Evolutionary conservation across 1,140 invertebrate genomes (phyloP), one percentile per base, ranked within the genome.

Genomic region (Aphaenogaster floridana): DNA sequence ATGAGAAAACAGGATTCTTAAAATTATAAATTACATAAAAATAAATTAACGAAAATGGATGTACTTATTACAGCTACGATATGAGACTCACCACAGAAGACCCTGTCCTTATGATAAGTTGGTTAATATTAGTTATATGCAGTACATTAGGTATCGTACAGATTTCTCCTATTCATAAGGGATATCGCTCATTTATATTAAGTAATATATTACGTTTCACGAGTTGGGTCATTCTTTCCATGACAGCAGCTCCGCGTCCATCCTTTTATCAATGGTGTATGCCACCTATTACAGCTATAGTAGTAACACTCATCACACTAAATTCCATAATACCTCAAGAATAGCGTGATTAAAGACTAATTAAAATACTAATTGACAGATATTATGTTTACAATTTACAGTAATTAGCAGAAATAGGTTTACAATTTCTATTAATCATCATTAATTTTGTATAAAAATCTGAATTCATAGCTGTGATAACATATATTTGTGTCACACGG

Each of bases 261-360:
- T 81, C 91, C 28, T 89, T 94, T 89, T 94, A 94, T 90, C 93
- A 95, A n/a, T 95, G 94, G 93, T 94, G 85, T 80, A 93, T 96
- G 63, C 93, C 95, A 63, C 94, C 94, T 9, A 77, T 94, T 36
- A 72, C 95, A 11, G 92, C 94, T 15, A 50, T 61, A 42, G 21
- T 81, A 9, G 17, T 89, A 63, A 61, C 54, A 74, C 64, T 93
- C 21, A 89, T 94, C 78, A 89, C 92, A 42, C 45, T 94, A 48
- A 91, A 93, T 90, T 89, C 87, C n/a, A 42, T 93, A 21, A 89
- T 91, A 63, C 66, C 86, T 76, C 89, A 80, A 13, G 7, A n/a
- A 8, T 0, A 76, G 4, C 63, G 28, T 28, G 28, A 28, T 28
- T 28, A 28, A 28, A 28, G 28, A 28, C 11, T 50, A 8, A 39